Conservation (phyloP, 2,888 invertebrate species). For the Aphrophora alni region DNA sequence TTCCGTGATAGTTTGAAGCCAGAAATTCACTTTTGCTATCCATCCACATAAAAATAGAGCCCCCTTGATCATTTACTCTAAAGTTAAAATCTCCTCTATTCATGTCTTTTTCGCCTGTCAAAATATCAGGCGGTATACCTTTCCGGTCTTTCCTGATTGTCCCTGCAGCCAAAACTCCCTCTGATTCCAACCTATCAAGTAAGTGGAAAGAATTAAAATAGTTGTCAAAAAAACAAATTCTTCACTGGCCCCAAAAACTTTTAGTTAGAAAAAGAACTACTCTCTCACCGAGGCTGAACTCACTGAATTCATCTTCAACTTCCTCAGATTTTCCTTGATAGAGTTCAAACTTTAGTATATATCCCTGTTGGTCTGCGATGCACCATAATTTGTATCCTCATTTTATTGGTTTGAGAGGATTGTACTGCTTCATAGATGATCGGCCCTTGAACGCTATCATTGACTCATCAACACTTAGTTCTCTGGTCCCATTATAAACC, state of each 20-base stretch:
- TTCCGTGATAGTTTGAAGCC: slow-evolving; percentile 23
- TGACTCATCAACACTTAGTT: too few species aligned
- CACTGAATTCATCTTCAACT: not conserved
- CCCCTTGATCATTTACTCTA: not conserved
- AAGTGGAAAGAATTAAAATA: not conserved
- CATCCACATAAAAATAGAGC: slow-evolving; percentile 11
- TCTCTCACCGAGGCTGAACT: slow-evolving; percentile 7
- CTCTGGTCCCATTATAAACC: too few species aligned
- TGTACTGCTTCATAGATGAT: too few species aligned
- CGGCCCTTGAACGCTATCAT: too few species aligned
- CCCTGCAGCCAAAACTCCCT: too few species aligned
- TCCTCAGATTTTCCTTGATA: slow-evolving; percentile 11
- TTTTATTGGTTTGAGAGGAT: too few species aligned
- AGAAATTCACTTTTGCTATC: slow-evolving; percentile 16
- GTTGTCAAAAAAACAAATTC: slow-evolving; percentile 12
- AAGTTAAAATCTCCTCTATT: slow-evolving; percentile 14
- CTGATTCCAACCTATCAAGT: too few species aligned
- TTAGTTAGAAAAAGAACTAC: slow-evolving; percentile 20
- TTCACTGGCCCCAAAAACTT: not conserved
- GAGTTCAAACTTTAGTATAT: too few species aligned
- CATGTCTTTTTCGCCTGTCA: not conserved
- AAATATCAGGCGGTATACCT: not conserved
- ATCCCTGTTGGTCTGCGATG: slow-evolving; percentile 10
- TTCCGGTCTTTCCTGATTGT: too few species aligned
- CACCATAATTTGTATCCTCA: too few species aligned